Evolutionary conservation across 2,113 vertebrate genomes (phyloP).

Genomic region (Phylloscopus trochilus): DNA sequence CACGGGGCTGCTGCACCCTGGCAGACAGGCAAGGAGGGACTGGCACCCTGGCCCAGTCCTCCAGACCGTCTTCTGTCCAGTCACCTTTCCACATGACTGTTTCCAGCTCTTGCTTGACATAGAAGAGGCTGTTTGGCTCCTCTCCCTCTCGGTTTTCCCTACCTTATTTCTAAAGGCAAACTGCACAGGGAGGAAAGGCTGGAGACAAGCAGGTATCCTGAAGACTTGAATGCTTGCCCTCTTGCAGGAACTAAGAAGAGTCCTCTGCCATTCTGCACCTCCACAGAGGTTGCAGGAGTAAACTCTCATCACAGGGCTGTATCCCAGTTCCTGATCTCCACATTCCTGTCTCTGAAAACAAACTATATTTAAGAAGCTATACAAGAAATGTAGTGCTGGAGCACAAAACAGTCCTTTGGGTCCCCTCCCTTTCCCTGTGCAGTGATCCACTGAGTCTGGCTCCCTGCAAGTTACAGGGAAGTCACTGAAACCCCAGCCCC

Average conservation of each 20-base stretch:
- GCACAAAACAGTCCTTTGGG: neutral
- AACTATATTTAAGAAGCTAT: neutral
- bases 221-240: neutral
- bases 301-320: neutral
- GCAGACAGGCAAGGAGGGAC: neutral
- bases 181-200: neutral
- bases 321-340: neutral
- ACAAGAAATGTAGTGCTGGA: neutral
- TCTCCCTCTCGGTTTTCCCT: neutral
- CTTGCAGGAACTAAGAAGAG: neutral
- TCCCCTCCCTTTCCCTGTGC: neutral
- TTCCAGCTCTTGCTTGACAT: neutral
- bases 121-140: neutral
- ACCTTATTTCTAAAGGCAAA: neutral
- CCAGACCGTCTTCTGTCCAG: neutral
- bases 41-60: neutral
- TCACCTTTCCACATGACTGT: neutral
- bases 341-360: neutral
- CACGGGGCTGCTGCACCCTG: neutral
- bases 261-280: neutral
- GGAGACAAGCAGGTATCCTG: neutral
- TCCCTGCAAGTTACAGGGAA: neutral
- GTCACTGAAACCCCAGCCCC: neutral
- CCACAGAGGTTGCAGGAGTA: neutral
- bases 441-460: neutral